Evolutionary conservation across 2,113 vertebrate genomes (phyloP).

Genomic region (Aegotheles bennettii): DNA sequence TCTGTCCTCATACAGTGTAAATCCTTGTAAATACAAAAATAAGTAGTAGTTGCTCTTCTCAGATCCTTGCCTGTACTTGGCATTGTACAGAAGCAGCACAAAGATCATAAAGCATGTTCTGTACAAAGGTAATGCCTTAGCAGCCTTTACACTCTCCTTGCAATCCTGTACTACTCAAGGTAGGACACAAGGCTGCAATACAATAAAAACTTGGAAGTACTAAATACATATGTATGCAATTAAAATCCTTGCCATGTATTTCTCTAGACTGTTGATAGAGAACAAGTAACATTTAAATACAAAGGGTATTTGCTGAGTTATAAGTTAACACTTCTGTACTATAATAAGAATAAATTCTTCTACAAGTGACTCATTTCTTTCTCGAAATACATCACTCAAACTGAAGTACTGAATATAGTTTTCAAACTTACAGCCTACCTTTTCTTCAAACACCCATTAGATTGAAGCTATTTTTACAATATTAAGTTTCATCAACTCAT

Average conservation of each 20-base stretch:
- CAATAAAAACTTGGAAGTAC: not conserved
- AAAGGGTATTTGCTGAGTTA: not conserved
- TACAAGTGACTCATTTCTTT: not conserved
- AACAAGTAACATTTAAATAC: not conserved
- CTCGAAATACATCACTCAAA: not conserved
- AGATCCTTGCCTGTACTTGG: not conserved
- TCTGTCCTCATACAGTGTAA: not conserved
- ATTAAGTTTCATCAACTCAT: not conserved
- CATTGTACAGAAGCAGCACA: not conserved
- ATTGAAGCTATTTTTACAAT: not conserved
- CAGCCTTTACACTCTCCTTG: not conserved
- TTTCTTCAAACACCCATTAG: not conserved
- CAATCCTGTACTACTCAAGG: not conserved
- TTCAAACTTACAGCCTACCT: not conserved
- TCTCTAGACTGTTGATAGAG: not conserved
- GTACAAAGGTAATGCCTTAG: not conserved
- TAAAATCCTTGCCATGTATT: not conserved
- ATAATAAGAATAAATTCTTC: not conserved
- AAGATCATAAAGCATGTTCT: not conserved
- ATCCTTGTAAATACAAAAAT: not conserved
- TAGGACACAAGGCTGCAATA: not conserved
- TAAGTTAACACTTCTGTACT: not conserved
- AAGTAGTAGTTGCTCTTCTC: not conserved
- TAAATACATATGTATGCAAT: not conserved
- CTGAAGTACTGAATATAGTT: not conserved